These are phyloP conservation scores for Pachypanchax playfairii DNA, from an alignment of 2,113 vertebrate genomes.

Conservation along the genomic window DNA sequence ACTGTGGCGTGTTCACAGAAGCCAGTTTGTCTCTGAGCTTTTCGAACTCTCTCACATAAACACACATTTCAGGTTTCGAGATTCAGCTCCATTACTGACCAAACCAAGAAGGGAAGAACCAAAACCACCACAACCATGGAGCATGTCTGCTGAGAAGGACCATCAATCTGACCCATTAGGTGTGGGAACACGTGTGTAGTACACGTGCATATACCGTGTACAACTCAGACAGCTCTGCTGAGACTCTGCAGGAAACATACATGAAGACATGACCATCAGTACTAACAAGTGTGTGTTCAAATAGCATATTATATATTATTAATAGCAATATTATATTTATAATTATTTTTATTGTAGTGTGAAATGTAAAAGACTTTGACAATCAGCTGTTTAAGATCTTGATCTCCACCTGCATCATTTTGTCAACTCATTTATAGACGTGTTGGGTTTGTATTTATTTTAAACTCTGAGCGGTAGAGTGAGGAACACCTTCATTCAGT, in stretches of 20 bases:
- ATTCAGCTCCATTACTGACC: slow-evolving; percentile 50
- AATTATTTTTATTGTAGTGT: no score
- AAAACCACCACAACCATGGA: slow-evolving; percentile 43
- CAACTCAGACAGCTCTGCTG: slow-evolving; percentile 39
- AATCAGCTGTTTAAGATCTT: no score
- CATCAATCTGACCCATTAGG: slow-evolving; percentile 41
- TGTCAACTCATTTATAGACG: no score
- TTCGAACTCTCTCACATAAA: slow-evolving; percentile 2
- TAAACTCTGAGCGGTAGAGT: no score
- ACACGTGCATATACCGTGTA: slow-evolving; percentile 19
- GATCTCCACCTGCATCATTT: no score
- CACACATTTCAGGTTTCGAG: slow-evolving; percentile 25
- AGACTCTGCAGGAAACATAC: slow-evolving; percentile 45
- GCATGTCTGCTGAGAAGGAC: slow-evolving; percentile 54
- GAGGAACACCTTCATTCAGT: no score
- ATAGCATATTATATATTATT: no score
- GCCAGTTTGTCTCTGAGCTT: slow-evolving; percentile 25
- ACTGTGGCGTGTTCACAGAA: slow-evolving; percentile 16
- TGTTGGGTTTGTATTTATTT: no score
- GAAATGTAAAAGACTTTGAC: no score
- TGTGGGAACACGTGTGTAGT: slow-evolving; percentile 40
- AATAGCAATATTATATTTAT: no score
- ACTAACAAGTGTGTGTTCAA: background rate
- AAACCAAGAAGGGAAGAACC: slow-evolving; percentile 49
- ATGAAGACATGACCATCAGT: slow-evolving; percentile 18